phyloP scores from a whole-genome alignment of 1,140 invertebrate species.

The Chelonus insularis region DNA sequence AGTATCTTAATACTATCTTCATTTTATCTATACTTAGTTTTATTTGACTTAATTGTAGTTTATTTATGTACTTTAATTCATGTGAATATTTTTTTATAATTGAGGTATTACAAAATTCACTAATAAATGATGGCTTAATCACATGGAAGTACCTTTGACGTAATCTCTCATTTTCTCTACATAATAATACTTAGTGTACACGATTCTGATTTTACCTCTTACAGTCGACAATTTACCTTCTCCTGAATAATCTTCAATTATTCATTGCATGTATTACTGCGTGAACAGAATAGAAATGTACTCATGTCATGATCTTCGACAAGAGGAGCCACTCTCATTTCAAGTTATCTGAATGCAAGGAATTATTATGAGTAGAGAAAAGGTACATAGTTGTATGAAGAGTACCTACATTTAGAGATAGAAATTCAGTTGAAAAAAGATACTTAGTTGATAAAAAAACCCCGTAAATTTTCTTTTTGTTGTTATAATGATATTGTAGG shows the following conservation, averaged over 20 bases:
- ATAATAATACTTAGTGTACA: too few species aligned
- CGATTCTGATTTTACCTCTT: background rate
- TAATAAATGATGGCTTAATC: background rate
- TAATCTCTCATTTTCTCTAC: background rate
- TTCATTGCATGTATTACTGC: conserved; percentile 10
- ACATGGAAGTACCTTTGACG: background rate
- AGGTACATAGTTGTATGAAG: too few species aligned
- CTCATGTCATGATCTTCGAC: background rate
- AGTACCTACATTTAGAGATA: too few species aligned
- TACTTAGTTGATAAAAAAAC: too few species aligned
- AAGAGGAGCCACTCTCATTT: background rate
- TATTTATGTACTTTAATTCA: too few species aligned
- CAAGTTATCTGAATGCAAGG: background rate
- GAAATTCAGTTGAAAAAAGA: too few species aligned
- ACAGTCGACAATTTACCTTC: conserved; percentile 1
- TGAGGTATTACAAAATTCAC: background rate
- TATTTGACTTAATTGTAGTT: too few species aligned
- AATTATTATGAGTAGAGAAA: too few species aligned
- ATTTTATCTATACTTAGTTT: too few species aligned
- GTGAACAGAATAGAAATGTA: background rate
- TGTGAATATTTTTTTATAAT: background rate
- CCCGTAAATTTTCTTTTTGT: too few species aligned
- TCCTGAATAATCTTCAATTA: conserved; percentile 9
- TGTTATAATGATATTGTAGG: too few species aligned
- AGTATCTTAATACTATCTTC: too few species aligned